Evolutionary conservation across 2,888 invertebrate genomes (phyloP).

Genomic region (Ophion ellenae): DNA sequence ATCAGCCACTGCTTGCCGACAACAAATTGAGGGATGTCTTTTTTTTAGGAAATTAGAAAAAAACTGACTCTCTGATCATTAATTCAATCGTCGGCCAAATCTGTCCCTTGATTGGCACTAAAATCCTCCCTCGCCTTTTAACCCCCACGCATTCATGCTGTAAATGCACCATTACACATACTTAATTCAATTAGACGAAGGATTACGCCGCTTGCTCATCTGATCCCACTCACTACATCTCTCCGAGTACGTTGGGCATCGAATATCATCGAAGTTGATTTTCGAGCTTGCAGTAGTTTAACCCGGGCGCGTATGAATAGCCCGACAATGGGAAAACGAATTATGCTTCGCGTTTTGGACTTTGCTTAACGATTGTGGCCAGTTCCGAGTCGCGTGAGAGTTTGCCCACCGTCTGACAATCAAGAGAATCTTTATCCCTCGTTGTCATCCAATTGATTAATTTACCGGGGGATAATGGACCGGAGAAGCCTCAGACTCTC

Average conservation of each 20-base stretch:
- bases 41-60: too few relatives aligned
- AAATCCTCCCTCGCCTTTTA: constrained; percentile 1
- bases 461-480: constrained; percentile 77
- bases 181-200: constrained; percentile 43
- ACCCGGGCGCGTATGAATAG: too few relatives aligned
- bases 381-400: constrained; percentile 47
- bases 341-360: neutral
- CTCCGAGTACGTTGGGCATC: neutral
- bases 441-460: constrained; percentile 80
- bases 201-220: constrained; percentile 30
- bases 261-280: constrained; percentile 43
- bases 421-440: constrained; percentile 71
- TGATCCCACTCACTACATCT: constrained; percentile 2
- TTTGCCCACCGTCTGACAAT: constrained; percentile 56
- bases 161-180: constrained; percentile 25
- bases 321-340: neutral
- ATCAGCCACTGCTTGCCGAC: too few relatives aligned
- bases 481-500: constrained; percentile 57
- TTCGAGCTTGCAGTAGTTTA: neutral
- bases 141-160: constrained; percentile 35
- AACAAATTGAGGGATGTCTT: too few relatives aligned
- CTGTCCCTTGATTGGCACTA: neutral
- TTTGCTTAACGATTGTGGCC: constrained; percentile 27
- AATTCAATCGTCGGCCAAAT: constrained; percentile 32
- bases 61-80: neutral